Evolutionary conservation across 2,888 invertebrate species (phyloP).

Genomic region (Himalopsyche anomala): DNA sequence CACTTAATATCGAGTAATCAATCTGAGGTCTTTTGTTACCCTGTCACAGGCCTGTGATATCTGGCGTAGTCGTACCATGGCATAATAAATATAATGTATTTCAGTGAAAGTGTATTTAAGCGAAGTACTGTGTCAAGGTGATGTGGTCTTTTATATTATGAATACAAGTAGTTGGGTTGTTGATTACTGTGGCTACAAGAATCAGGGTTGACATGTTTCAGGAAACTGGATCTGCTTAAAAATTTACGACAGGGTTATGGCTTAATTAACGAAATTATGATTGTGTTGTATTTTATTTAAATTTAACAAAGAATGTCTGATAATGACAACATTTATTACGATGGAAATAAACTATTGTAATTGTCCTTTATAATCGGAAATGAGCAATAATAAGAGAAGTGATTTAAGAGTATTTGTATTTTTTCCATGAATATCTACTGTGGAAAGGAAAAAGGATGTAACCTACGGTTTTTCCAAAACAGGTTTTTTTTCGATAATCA

Average conservation of each 20-base stretch:
- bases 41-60: slow-evolving; percentile 41
- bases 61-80: neutral
- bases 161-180: neutral
- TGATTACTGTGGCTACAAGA: slow-evolving; percentile 4
- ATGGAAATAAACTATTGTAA: too few species aligned
- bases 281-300: too few species aligned
- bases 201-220: slow-evolving; percentile 38
- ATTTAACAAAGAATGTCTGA: too few species aligned
- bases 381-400: too few species aligned
- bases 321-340: too few species aligned
- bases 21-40: slow-evolving; percentile 46
- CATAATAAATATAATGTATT: slow-evolving; percentile 7
- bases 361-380: too few species aligned
- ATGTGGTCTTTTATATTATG: slow-evolving; percentile 23
- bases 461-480: too few species aligned
- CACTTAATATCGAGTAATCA: slow-evolving; percentile 50
- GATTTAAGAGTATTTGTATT: too few species aligned
- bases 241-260: neutral
- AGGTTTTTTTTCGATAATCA: too few species aligned
- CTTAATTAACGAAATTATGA: neutral
- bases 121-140: slow-evolving; percentile 44
- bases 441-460: too few species aligned
- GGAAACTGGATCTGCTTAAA: slow-evolving; percentile 13
- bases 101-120: slow-evolving; percentile 40
- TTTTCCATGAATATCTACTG: too few species aligned